Evolutionary conservation across 2,888 invertebrate genomes (phyloP).

Genomic region (Clepsis dumicolana): DNA sequence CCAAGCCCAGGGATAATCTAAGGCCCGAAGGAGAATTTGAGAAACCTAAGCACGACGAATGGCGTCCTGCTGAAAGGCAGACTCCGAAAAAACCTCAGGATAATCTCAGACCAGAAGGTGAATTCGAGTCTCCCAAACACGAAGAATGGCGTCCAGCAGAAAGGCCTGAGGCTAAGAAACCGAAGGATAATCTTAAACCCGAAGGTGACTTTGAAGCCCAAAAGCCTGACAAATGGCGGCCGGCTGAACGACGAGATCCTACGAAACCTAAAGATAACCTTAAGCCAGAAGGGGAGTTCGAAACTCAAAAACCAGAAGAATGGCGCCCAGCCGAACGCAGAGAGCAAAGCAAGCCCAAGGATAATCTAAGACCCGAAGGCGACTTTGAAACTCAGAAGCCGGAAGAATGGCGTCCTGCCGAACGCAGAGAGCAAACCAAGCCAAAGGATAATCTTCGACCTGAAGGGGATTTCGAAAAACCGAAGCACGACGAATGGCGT

Average conservation of each 20-base stretch:
- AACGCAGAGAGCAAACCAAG: no score
- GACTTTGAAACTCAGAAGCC: conserved; percentile 73
- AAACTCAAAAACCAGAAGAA: no score
- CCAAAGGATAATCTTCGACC: no score
- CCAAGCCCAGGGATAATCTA: conserved; percentile 76
- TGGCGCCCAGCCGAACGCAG: no score
- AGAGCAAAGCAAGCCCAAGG: no score
- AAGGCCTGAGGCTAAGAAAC: conserved; percentile 51
- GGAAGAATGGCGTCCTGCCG: conserved; percentile 60
- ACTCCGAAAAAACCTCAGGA: conserved; percentile 72
- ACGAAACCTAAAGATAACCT: conserved; percentile 74
- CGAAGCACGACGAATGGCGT: conserved; percentile 61
- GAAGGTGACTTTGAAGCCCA: conserved; percentile 77
- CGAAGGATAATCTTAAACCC: conserved; percentile 63
- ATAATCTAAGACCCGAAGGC: no score
- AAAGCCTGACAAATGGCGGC: conserved; percentile 54
- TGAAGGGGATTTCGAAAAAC: conserved; percentile 82
- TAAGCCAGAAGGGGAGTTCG: no score
- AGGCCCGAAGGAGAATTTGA: conserved; percentile 80
- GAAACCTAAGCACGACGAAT: conserved; percentile 73
- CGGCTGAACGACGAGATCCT: conserved; percentile 64
- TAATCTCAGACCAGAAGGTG: conserved; percentile 84
- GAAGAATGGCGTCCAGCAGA: conserved; percentile 68
- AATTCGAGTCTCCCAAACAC: conserved; percentile 73
- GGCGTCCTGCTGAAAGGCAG: conserved; percentile 76